phyloP scores from a whole-genome alignment of 2,888 invertebrate genomes.

The Ditula angustiorana region DNA sequence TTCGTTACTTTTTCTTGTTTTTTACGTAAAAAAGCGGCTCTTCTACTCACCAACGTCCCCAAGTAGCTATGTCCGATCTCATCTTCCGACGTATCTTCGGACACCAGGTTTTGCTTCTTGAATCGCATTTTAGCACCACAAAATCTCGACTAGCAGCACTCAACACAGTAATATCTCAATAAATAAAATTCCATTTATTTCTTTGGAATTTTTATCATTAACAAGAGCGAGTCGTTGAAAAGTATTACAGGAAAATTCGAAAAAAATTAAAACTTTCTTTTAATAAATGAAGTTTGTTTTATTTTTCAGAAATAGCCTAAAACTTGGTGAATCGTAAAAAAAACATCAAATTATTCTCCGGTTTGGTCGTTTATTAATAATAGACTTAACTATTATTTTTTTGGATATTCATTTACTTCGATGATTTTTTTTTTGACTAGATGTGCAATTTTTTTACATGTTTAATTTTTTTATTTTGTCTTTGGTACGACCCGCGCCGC shows the following conservation, averaged over 20 bases:
- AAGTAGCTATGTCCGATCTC: constrained; percentile 80
- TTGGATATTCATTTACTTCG: not conserved
- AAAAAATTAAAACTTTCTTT: not conserved
- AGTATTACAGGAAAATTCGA: not conserved
- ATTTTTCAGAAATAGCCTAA: too few relatives aligned
- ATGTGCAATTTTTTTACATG: not conserved
- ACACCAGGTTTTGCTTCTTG: constrained; percentile 66
- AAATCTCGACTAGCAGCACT: constrained; percentile 30
- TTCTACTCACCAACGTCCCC: constrained; percentile 76
- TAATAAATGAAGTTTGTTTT: too few relatives aligned
- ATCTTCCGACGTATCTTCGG: constrained; percentile 79
- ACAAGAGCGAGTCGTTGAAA: not conserved
- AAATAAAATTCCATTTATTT: constrained; percentile 12
- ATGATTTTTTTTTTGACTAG: not conserved
- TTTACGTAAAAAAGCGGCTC: not conserved
- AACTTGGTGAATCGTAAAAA: too few relatives aligned
- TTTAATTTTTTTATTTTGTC: not conserved
- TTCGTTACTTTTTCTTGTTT: not conserved
- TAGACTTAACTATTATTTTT: not conserved
- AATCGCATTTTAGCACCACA: constrained; percentile 63
- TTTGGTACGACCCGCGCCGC: constrained; percentile 43
- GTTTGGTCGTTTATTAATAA: too few relatives aligned
- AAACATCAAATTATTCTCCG: too few relatives aligned
- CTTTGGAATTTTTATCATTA: not conserved
- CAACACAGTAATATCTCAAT: constrained; percentile 1